Evolutionary conservation across 2,113 vertebrate genomes (phyloP).

Genomic region (Camelus dromedarius): DNA sequence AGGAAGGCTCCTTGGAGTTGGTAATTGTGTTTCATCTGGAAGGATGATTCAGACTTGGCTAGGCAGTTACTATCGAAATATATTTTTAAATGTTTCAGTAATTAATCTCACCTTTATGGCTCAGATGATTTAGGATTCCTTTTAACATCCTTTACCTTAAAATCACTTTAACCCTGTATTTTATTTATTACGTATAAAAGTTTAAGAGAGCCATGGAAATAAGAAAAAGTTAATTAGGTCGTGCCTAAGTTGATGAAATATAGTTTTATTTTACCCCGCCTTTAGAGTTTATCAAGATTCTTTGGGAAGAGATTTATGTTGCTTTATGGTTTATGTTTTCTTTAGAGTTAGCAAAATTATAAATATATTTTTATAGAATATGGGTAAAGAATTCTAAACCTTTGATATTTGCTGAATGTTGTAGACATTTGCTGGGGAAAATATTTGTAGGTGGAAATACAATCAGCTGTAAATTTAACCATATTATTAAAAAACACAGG

Average conservation of each 20-base stretch:
- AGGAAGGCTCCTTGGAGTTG: background rate
- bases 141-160: background rate
- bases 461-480: background rate
- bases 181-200: background rate
- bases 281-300: background rate
- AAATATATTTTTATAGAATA: background rate
- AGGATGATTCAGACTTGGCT: background rate
- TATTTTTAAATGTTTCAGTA: background rate
- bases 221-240: background rate
- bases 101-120: background rate
- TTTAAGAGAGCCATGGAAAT: background rate
- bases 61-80: background rate
- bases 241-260: background rate
- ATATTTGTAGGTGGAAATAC: background rate
- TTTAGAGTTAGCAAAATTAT: background rate
- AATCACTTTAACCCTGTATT: background rate
- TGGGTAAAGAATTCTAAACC: background rate
- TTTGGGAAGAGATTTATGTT: background rate
- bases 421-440: background rate
- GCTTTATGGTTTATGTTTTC: background rate
- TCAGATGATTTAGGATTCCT: background rate
- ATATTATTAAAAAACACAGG: background rate
- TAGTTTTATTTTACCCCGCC: background rate
- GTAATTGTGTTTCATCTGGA: background rate
- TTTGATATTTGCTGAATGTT: background rate